phyloP scores from a whole-genome alignment of 53 echinoderm and acorn worm species.

The Zoroaster sp. region DNA sequence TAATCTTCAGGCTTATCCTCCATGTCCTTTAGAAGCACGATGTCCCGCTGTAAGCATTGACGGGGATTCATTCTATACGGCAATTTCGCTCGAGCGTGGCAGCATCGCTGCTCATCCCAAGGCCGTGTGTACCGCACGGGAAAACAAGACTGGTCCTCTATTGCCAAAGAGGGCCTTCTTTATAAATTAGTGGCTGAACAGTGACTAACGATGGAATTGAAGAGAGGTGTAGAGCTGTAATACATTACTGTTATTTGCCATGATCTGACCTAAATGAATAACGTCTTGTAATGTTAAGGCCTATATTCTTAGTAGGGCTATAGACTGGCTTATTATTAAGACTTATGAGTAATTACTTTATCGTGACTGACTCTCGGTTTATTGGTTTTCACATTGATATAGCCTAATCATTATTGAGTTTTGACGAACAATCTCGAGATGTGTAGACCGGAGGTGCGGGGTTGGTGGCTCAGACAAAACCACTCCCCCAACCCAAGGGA shows the following conservation, averaged over 20 bases:
- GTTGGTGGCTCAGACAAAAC: no score
- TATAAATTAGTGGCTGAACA: neutral
- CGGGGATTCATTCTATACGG: neutral
- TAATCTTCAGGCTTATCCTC: slow-evolving; percentile 18
- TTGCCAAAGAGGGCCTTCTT: slow-evolving; percentile 12
- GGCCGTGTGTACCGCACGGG: neutral
- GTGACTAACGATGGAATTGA: neutral
- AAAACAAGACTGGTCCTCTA: neutral
- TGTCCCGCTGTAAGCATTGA: neutral
- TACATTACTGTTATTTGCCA: neutral
- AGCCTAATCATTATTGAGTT: no score
- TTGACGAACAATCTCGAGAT: no score
- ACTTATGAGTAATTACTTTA: no score
- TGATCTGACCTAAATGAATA: neutral
- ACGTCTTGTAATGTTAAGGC: no score
- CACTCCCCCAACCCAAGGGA: no score
- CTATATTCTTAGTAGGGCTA: no score
- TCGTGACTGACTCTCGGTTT: no score
- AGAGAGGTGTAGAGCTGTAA: neutral
- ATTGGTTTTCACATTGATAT: no score
- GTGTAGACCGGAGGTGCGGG: no score
- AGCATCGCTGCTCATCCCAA: neutral
- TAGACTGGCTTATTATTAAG: no score
- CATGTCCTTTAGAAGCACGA: slow-evolving; percentile 36
- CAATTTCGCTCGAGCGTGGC: neutral